Evolutionary conservation across 1,140 invertebrate species (phyloP).

Genomic region (Drosophila sturtevanti): DNA sequence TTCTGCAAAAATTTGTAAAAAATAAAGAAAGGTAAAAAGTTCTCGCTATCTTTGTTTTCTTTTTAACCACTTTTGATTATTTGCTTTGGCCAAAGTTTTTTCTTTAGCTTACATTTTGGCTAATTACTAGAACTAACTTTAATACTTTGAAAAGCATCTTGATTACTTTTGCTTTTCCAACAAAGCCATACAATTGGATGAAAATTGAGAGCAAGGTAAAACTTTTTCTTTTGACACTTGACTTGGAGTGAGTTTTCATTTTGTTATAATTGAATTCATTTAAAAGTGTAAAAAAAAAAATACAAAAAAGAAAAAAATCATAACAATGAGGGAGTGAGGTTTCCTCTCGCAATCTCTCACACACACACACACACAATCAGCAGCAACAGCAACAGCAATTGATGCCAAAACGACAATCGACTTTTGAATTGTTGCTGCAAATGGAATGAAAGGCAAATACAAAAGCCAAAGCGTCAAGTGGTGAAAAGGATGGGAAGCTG

Average conservation of each 20-base stretch:
- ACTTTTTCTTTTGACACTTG: neutral
- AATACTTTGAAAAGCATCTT: conserved; percentile 5
- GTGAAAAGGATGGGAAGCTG: neutral
- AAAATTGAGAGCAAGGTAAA: conserved; percentile 4
- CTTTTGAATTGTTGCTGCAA: conserved; percentile 1
- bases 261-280: conserved; percentile 7
- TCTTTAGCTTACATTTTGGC: neutral
- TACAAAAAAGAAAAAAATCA: neutral
- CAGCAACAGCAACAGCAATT: conserved; percentile 9
- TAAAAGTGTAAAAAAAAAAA: neutral
- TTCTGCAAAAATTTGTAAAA: neutral
- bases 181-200: conserved; percentile 1
- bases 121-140: conserved; percentile 3
- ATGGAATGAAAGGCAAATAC: conserved; percentile 4
- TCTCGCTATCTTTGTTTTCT: neutral
- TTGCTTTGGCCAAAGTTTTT: neutral
- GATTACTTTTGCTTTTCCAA: neutral
- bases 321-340: neutral
- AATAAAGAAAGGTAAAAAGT: neutral
- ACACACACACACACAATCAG: neutral
- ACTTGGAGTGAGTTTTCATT: conserved; percentile 5
- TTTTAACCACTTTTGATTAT: neutral
- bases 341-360: neutral
- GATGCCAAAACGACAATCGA: conserved; percentile 34
- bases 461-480: conserved; percentile 1